Conservation (phyloP, 2,888 invertebrate genomes). For the Prenolepis imparis region DNA sequence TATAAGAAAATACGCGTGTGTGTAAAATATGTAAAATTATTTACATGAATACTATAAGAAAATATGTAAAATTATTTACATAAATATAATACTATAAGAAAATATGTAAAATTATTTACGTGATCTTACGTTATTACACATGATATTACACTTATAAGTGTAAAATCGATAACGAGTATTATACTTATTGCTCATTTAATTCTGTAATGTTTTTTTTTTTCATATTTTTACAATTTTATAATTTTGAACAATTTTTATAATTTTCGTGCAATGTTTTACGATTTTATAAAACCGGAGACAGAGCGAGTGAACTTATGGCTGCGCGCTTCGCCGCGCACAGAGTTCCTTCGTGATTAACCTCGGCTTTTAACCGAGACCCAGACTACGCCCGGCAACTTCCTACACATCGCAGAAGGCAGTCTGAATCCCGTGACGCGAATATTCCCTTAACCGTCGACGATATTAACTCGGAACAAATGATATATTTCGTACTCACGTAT, state of each 20-base stretch:
- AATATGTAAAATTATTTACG: no score
- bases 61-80: no score
- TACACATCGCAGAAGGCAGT: conserved; percentile 46
- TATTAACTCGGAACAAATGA: conserved; percentile 39
- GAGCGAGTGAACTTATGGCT: conserved; percentile 48
- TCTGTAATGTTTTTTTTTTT: background rate
- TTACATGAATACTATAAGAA: no score
- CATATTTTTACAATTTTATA: no score
- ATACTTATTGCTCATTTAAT: background rate
- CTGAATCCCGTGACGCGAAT: conserved; percentile 57
- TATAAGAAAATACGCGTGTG: no score
- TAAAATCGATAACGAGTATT: background rate
- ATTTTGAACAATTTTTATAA: background rate
- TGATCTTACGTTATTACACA: no score
- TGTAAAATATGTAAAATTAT: no score
- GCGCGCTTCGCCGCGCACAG: background rate
- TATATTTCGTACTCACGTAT: background rate
- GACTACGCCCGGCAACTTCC: conserved; percentile 21
- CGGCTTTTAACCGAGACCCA: conserved; percentile 39
- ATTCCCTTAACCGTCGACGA: conserved; percentile 44
- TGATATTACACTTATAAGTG: background rate
- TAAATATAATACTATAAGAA: no score
- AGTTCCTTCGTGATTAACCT: conserved; percentile 43
- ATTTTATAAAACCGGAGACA: conserved; percentile 64
- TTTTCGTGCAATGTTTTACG: no score